A percentile compares a stretch with the other conserved stretches of the same genome.
Evolutionary conservation across 2,888 invertebrate species (phyloP).

Genomic region (Apocheima hispidaria): DNA sequence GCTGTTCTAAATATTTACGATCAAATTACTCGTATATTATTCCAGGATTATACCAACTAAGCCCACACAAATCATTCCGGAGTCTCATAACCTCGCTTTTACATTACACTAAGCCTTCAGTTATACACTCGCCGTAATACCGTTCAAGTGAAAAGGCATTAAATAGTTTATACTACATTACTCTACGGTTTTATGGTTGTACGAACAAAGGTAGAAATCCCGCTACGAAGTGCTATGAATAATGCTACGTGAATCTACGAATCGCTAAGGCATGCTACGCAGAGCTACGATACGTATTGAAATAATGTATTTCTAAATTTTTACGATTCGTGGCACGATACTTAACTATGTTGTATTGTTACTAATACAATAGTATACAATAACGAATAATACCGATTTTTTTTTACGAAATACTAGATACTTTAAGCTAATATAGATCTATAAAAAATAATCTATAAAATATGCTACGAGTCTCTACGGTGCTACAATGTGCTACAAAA

Average conservation of each 20-base stretch:
- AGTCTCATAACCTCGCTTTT: constrained; percentile 18
- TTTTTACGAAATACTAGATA: too few relatives aligned
- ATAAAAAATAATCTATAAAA: too few relatives aligned
- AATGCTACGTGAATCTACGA: constrained; percentile 14
- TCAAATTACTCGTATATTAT: constrained; percentile 17
- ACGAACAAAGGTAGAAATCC: neutral
- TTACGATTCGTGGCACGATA: too few relatives aligned
- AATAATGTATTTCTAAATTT: too few relatives aligned
- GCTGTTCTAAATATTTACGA: constrained; percentile 10
- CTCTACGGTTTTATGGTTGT: constrained; percentile 10
- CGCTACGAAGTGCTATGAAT: constrained; percentile 15
- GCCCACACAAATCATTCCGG: constrained; percentile 24
- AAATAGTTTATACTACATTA: constrained; percentile 25
- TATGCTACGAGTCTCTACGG: too few relatives aligned
- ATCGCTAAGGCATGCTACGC: constrained; percentile 14
- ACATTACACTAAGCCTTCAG: constrained; percentile 18
- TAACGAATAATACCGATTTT: too few relatives aligned
- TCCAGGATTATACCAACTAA: constrained; percentile 12
- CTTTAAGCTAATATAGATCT: too few relatives aligned
- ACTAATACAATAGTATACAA: too few relatives aligned
- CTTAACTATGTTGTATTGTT: too few relatives aligned
- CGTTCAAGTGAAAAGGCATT: constrained; percentile 30
- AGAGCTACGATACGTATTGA: neutral
- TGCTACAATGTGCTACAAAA: too few relatives aligned
- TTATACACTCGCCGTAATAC: constrained; percentile 16